Evolutionary conservation across 2,113 vertebrate species (phyloP), one percentile per base, ranked within the genome.

Genomic region (Pleuronectes platessa): DNA sequence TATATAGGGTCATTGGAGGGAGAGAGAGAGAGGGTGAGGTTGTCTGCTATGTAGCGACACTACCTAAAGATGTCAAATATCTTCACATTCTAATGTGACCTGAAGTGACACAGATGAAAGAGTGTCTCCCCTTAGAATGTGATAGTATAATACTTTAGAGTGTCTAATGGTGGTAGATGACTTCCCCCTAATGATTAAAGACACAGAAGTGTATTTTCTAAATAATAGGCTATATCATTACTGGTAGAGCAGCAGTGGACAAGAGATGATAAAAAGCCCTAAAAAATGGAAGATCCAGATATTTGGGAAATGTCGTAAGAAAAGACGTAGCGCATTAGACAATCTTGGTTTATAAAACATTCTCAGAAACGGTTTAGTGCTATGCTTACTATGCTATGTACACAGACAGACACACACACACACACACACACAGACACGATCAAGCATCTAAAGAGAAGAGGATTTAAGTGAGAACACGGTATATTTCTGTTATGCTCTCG

Each of bases 31-130:
- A 17, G 49, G 17, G 40, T 4, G 59, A 31, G 62, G 68, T n/a
- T 42, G 54, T 67, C 55, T 65, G 47, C 31, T 0, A 47, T 21
- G 62, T 71, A 71, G 59, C 18, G 26, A 75, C n/a, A 59, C 60
- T 18, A 86, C 83, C 74, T 68, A 49, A 73, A 85, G 74, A 82
- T 83, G 62, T 76, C 18, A 12, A 74, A 74, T 58, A 76, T 45
- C 61, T 76, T 70, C 68, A 68, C 67, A 67, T 69, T 70, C 45
- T 82, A 61, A 81, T 90, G 55, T 73, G 21, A 84, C 65, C 67
- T 37, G 15, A 63, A 68, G 70, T 20, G 40, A 26, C 20, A 61
- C 27, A 1, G 18, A 53, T 24, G 47, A 37, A 31, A 56, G 47
- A 56, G 47, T 26, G 37, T 35, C 21, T 10, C 27, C 5, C 31